These are phyloP conservation scores for Ceratosolen fusciceps DNA, from an alignment of 1,140 invertebrate genomes.

Conservation along the genomic window DNA sequence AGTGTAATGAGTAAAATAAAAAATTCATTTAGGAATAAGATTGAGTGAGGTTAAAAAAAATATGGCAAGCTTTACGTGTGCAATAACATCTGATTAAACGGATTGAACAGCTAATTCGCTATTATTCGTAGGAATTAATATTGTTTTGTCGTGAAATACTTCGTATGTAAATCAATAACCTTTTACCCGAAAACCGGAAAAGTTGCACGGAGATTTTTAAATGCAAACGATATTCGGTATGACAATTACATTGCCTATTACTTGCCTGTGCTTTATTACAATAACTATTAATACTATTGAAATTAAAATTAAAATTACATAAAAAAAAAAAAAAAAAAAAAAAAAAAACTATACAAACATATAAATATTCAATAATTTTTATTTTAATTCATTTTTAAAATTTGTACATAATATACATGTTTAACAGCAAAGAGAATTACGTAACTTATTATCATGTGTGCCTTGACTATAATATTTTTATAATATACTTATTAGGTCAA, in stretches of 20 bases:
- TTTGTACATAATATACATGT: constrained; percentile 16
- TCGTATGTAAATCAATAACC: no score
- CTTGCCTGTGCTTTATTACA: background rate
- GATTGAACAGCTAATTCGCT: no score
- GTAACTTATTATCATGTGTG: no score
- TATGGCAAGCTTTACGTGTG: no score
- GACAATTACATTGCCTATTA: background rate
- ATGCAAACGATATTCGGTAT: background rate
- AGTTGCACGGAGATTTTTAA: background rate
- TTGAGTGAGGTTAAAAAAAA: background rate
- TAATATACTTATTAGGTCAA: background rate
- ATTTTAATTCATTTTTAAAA: background rate
- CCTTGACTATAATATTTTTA: background rate
- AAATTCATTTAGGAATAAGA: no score
- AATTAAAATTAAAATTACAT: no score
- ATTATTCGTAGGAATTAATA: no score
- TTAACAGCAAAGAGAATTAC: background rate
- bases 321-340: background rate
- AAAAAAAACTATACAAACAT: constrained; percentile 6
- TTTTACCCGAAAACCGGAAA: no score
- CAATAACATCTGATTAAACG: no score
- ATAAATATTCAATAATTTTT: constrained; percentile 16
- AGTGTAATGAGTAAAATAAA: no score
- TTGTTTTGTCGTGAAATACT: no score
- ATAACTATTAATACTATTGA: no score